phyloP scores from a whole-genome alignment of 1,140 invertebrate genomes.

The Nebria ingens region DNA sequence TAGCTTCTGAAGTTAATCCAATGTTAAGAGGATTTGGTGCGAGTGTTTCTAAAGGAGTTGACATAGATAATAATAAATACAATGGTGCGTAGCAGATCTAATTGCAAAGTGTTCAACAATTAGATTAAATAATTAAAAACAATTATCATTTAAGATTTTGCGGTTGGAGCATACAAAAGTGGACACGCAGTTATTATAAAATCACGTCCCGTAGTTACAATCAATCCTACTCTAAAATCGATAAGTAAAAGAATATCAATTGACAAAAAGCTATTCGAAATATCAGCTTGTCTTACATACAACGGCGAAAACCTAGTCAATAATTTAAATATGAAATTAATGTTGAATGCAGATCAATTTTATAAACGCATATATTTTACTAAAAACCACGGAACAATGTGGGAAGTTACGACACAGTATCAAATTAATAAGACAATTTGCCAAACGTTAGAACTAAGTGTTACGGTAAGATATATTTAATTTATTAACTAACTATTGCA shows the following conservation, averaged over 20 bases:
- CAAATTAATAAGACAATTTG: neutral
- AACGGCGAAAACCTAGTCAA: neutral
- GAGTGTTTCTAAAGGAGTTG: neutral
- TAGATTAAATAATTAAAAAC: neutral
- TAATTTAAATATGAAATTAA: neutral
- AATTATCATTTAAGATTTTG: constrained; percentile 1
- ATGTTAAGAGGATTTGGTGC: neutral
- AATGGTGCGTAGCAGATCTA: constrained; percentile 8
- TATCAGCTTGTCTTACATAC: neutral
- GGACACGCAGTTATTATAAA: neutral
- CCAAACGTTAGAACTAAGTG: neutral
- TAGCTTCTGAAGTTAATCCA: neutral
- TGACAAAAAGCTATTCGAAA: neutral
- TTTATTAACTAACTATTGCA: neutral
- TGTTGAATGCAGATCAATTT: neutral
- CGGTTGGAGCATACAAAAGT: constrained; percentile 2
- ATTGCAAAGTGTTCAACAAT: neutral
- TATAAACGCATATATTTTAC: neutral
- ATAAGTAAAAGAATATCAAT: neutral
- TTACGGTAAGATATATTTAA: neutral
- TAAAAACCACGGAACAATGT: neutral
- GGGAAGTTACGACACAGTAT: neutral
- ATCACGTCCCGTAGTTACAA: neutral
- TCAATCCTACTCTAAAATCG: neutral
- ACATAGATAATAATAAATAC: constrained; percentile 1